Base-by-base conservation (phyloP, 2,113 vertebrate species). In the Megaleporinus macrocephalus region DNA sequence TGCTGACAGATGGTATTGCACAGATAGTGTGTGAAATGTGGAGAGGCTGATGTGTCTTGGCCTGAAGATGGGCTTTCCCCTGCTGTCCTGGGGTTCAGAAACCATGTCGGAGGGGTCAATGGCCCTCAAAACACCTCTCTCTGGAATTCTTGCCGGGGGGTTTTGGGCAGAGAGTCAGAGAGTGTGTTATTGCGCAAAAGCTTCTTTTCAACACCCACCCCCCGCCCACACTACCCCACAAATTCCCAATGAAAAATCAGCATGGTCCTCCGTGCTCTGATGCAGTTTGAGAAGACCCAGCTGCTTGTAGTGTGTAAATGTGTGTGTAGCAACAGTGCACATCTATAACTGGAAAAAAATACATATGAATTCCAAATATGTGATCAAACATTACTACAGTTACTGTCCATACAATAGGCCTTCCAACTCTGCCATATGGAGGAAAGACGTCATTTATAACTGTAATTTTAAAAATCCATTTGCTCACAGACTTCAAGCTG, bases 321-420 rank as follows among this genome's bases (percentile, higher is more conserved):
- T 24, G 59, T 63, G 83, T 71, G 33, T 55, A 11, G 72, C 44
- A 80, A 30, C 57, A 20, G 51, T 44, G 85, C 78, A 77, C 82
- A 86, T 88, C 86, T 84, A 84, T 88, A 72, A 73, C 86, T 87
- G 85, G 88, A 89, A 89, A 90, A n/a, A 49, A 63, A 71, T 47
- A 47, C 24, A 27, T 27, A 22, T 30, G 12, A 59, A 59, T 61
- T 61, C 27, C 55, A 36, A 80, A 73, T 53, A 55, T 69, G 1
- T 1, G 12, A 62, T 65, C 7, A n/a, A 66, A 24, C 51, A 26
- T 11, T 70, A 22, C 59, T 73, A 9, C 41, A 80, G 66, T 73
- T 18, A 73, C 59, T 73, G 70, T 26, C 70, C 11, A 5, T 65
- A 55, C 55, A 80, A 59, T n/a, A 55, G 68, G 20, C 30, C 55